A percentile compares a stretch with the other conserved stretches of the same genome.
Evolutionary conservation across 1,140 invertebrate genomes (phyloP).

Genomic region (Halesus radiatus): DNA sequence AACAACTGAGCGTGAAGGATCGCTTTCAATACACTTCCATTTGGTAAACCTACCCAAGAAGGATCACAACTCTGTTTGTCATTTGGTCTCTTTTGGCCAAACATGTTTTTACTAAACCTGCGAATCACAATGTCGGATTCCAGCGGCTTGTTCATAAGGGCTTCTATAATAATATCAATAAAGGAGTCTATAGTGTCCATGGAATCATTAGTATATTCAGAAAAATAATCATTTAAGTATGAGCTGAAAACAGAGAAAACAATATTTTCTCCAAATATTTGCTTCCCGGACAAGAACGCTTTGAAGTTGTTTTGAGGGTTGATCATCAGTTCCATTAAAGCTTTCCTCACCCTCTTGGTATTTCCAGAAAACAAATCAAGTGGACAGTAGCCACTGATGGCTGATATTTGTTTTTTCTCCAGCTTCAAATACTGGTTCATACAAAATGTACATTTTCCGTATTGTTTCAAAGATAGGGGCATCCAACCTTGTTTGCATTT

Average conservation of each 20-base stretch:
- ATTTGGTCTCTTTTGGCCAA: neutral
- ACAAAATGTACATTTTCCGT: slow-evolving; percentile 78
- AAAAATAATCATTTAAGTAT: slow-evolving; percentile 46
- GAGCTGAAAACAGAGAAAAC: neutral
- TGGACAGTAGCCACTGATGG: slow-evolving; percentile 78
- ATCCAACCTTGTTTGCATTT: slow-evolving; percentile 84
- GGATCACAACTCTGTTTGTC: slow-evolving; percentile 32
- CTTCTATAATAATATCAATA: slow-evolving; percentile 6
- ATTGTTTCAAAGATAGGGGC: slow-evolving; percentile 64
- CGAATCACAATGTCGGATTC: slow-evolving; percentile 30
- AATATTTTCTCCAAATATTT: slow-evolving; percentile 71
- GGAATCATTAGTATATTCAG: neutral
- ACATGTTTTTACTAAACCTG: neutral
- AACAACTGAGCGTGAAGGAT: slow-evolving; percentile 63
- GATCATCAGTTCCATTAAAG: slow-evolving; percentile 72
- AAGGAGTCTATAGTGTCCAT: neutral
- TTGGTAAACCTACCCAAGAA: slow-evolving; percentile 33
- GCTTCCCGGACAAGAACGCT: slow-evolving; percentile 75
- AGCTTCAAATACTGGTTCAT: slow-evolving; percentile 80
- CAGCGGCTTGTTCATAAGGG: neutral
- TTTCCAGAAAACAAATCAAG: slow-evolving; percentile 80
- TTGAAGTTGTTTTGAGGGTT: slow-evolving; percentile 83
- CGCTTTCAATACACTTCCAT: slow-evolving; percentile 60
- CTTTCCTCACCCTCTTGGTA: slow-evolving; percentile 71
- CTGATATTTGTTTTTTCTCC: slow-evolving; percentile 66